Conservation (phyloP, 2,113 vertebrate genomes). For the Bettongia penicillata region DNA sequence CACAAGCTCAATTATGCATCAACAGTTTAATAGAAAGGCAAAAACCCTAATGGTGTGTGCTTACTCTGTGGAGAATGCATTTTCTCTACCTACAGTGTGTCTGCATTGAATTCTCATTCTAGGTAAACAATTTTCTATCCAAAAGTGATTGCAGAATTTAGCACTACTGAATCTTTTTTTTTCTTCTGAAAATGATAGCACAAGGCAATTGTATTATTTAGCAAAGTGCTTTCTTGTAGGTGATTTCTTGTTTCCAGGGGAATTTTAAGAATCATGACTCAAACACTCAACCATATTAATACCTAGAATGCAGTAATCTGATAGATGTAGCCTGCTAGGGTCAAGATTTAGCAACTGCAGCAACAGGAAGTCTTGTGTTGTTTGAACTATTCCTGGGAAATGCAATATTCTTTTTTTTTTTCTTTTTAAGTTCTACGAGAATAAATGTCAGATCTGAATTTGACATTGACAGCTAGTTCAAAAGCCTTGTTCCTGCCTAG, state of each 20-base stretch:
- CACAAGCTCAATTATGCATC: neutral
- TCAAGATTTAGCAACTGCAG: neutral
- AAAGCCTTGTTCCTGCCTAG: neutral
- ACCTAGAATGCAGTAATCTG: neutral
- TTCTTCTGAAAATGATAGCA: neutral
- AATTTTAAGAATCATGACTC: neutral
- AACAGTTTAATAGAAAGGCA: neutral
- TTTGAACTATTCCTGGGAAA: neutral
- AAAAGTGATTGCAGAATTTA: neutral
- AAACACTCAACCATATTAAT: neutral
- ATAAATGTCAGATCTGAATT: neutral
- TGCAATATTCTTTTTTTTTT: neutral
- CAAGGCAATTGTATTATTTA: neutral
- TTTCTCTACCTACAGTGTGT: neutral
- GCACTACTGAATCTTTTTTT: neutral
- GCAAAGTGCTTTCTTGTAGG: neutral
- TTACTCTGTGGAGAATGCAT: neutral
- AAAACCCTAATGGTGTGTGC: neutral
- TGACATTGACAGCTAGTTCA: neutral
- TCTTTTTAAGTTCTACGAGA: neutral
- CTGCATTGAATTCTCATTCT: neutral
- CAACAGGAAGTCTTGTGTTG: neutral
- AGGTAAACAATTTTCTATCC: neutral
- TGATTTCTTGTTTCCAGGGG: neutral
- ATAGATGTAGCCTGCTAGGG: neutral